Conservation (phyloP, 2,113 vertebrate genomes). For the Sula dactylatra region DNA sequence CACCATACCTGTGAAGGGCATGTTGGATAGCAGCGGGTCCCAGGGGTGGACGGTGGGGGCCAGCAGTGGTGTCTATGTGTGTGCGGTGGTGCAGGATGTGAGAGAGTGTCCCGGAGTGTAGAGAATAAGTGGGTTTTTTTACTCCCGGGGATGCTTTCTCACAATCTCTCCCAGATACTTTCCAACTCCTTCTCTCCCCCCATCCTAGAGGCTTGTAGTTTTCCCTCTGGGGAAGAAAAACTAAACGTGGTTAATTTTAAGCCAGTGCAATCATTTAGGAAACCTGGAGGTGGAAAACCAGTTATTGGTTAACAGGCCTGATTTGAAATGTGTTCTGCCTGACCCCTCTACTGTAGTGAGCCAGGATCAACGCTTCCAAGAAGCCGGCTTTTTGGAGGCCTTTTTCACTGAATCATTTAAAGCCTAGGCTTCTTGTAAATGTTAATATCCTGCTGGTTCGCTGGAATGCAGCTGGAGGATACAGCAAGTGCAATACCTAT, state of each 20-base stretch:
- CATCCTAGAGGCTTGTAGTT: background rate
- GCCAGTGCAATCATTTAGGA: background rate
- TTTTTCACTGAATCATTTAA: slow-evolving; percentile 51
- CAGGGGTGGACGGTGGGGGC: fast-evolving
- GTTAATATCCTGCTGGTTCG: slow-evolving; percentile 22
- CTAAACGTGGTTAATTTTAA: slow-evolving; percentile 41
- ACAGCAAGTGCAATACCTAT: background rate
- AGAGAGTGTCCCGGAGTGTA: background rate
- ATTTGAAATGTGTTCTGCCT: slow-evolving; percentile 11
- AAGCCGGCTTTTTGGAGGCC: background rate
- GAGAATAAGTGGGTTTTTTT: background rate
- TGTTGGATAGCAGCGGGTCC: background rate
- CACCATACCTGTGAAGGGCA: background rate
- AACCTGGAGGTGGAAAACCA: slow-evolving; percentile 12
- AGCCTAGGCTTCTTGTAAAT: slow-evolving; percentile 34
- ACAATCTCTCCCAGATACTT: background rate
- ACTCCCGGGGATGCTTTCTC: background rate
- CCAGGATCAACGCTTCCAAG: background rate
- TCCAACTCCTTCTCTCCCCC: background rate
- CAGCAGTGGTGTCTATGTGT: background rate
- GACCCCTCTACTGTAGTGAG: background rate
- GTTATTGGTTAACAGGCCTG: slow-evolving; percentile 43
- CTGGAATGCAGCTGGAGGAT: slow-evolving; percentile 11
- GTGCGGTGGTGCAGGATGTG: fast-evolving
- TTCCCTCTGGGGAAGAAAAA: background rate